Conservation (phyloP, 1,140 invertebrate species). For the Sinonovacula constricta region DNA sequence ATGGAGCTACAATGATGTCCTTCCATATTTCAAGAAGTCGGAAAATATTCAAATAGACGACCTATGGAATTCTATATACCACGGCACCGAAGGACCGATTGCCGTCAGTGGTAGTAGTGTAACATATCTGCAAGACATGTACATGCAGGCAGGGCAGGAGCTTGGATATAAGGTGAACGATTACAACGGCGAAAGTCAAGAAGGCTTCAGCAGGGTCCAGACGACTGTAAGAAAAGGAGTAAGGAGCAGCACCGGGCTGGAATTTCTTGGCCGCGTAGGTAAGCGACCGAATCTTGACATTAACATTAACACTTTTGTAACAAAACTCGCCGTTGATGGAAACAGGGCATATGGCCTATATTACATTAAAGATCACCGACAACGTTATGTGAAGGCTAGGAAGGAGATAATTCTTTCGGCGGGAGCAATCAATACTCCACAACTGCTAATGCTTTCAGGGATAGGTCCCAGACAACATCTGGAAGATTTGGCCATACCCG, state of each 20-base stretch:
- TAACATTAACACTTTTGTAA: slow-evolving; percentile 11
- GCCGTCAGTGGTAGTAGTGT: slow-evolving; percentile 53
- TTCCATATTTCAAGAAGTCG: slow-evolving; percentile 79
- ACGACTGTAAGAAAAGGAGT: slow-evolving; percentile 13
- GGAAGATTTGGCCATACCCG: slow-evolving; percentile 14
- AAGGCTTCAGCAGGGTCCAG: slow-evolving; percentile 19
- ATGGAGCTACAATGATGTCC: background rate
- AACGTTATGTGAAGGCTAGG: slow-evolving; percentile 5
- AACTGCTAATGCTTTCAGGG: slow-evolving; percentile 93
- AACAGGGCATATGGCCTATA: slow-evolving; percentile 5
- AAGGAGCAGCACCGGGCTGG: background rate
- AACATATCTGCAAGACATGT: slow-evolving; percentile 57
- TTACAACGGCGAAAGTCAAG: slow-evolving; percentile 52
- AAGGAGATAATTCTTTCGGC: slow-evolving; percentile 79
- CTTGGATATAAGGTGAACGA: slow-evolving; percentile 78
- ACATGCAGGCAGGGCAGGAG: slow-evolving; percentile 63
- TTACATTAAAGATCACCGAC: slow-evolving; percentile 7
- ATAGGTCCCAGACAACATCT: slow-evolving; percentile 83
- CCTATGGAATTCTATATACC: slow-evolving; percentile 53
- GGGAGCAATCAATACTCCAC: slow-evolving; percentile 91
- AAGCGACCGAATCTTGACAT: slow-evolving; percentile 31
- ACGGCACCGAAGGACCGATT: slow-evolving; percentile 60
- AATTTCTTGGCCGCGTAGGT: slow-evolving; percentile 6
- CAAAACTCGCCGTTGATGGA: slow-evolving; percentile 6
- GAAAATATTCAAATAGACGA: slow-evolving; percentile 79